Percentiles rank a stretch among this genome's conserved stretches.
Evolutionary conservation across 2,797 vertebrate genomes (phyloP).

Genomic region (Rhadinocentrus ornatus): DNA sequence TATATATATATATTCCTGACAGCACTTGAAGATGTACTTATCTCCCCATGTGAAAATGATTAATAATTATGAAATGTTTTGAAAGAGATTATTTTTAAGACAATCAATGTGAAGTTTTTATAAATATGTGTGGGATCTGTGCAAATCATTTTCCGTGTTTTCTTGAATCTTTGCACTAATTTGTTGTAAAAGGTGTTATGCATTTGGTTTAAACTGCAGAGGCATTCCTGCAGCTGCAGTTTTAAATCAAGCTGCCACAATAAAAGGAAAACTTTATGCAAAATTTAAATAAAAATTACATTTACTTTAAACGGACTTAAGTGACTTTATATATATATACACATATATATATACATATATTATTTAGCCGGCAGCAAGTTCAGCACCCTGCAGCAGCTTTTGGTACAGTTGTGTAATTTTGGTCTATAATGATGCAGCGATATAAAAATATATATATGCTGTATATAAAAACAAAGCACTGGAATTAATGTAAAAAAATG

Average conservation of each 20-base stretch:
- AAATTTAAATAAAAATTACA: neutral
- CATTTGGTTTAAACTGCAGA: neutral
- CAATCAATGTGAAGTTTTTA: conserved; percentile 19
- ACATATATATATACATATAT: too few species aligned
- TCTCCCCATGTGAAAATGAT: conserved; percentile 12
- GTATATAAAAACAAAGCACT: neutral
- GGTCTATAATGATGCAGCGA: neutral
- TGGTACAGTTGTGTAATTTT: neutral
- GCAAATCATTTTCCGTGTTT: conserved; percentile 22
- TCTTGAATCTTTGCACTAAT: conserved; percentile 19
- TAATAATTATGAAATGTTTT: conserved; percentile 40
- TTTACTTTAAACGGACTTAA: conserved; percentile 19
- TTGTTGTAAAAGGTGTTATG: neutral
- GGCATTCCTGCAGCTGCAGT: neutral
- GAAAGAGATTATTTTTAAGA: conserved; percentile 39
- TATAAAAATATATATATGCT: neutral
- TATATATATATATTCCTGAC: conserved; percentile 19
- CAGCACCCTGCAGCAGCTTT: neutral
- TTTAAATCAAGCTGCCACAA: neutral
- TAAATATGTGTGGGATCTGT: conserved; percentile 13
- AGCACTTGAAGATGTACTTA: conserved; percentile 56
- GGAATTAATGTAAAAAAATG: neutral
- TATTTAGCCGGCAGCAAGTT: neutral
- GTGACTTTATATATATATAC: conserved; percentile 18
- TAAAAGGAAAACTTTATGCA: neutral